These are phyloP conservation scores for Phortica variegata DNA, from an alignment of 1,140 invertebrate species.

Conservation along the genomic window DNA sequence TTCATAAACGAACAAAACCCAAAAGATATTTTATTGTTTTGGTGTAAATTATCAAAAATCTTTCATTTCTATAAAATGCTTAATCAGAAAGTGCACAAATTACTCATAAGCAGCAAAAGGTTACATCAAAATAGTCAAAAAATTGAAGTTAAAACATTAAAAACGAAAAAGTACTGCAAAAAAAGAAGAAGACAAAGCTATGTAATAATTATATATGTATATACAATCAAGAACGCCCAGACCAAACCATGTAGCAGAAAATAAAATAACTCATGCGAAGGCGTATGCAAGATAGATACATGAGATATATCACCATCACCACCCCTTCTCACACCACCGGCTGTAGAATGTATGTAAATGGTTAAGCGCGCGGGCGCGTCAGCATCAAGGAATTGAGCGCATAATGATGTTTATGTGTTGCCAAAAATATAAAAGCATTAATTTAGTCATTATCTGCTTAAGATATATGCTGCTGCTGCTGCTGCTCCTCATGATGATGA, in stretches of 20 bases:
- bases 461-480: conserved; percentile 30
- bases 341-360: no score
- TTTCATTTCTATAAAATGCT: background rate
- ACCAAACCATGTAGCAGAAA: no score
- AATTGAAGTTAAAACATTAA: conserved; percentile 1
- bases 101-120: background rate
- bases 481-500: no score
- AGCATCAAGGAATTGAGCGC: conserved; percentile 38
- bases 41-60: background rate
- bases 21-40: background rate
- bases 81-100: background rate
- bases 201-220: no score
- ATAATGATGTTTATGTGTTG: conserved; percentile 58
- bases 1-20: background rate
- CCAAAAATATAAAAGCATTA: conserved; percentile 58
- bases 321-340: background rate
- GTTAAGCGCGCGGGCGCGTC: conserved; percentile 1
- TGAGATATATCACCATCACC: conserved; percentile 5
- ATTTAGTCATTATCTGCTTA: conserved; percentile 59
- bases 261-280: no score
- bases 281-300: no score
- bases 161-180: background rate
- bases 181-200: background rate
- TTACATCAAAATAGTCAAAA: background rate
- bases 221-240: no score